Evolutionary conservation across 64 coral and sea anemone species (phyloP), one percentile per base, ranked within the genome.

Genomic region (Montipora foliosa): DNA sequence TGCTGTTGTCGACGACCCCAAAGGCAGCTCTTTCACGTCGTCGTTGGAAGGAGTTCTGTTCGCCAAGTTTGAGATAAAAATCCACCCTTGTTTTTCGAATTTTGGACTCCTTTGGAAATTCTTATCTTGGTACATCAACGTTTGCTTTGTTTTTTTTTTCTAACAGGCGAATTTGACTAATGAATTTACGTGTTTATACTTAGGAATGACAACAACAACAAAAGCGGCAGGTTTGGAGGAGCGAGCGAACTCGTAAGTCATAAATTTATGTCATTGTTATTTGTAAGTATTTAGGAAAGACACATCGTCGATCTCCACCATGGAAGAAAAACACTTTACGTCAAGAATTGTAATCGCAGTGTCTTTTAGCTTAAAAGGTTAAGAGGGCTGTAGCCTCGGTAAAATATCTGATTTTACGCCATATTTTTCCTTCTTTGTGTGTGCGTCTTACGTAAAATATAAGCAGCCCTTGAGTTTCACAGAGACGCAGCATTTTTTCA

Each of bases 191-290:
- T 70, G 13, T 70, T 70, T 70, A 70, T 20, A 15, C 21, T 70
- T 70, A 29, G 29, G 29, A 29, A 70, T 70, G 67, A 70, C 67
- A 70, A 70, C 67, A 70, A 1, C 8, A 70, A 70, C 5, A 70
- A 15, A 10, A 70, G 67, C 5, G 5, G 67, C 13, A 13, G 5
- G 12, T 9, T 70, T 15, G 14, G 67, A 70, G 67, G 67, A 70
- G 67, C 67, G 67, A 70, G 67, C 67, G 67, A 70, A 70, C 67
- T 70, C 67, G 67, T 70, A 70, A 70, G 14, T 70, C 7, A 70
- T 9, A 70, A 70, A 70, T 70, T 15, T 70, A 70, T 20, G 12
- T 70, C 15, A 29, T 29, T 29, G 29, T 29, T 29, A 29, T 29
- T 29, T 29, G 29, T 20, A 70, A 10, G 67, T 70, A 70, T 70